Evolutionary conservation across 2,888 invertebrate genomes (phyloP), one percentile per base, ranked within the genome.

Genomic region (Aporophyla lueneburgensis): DNA sequence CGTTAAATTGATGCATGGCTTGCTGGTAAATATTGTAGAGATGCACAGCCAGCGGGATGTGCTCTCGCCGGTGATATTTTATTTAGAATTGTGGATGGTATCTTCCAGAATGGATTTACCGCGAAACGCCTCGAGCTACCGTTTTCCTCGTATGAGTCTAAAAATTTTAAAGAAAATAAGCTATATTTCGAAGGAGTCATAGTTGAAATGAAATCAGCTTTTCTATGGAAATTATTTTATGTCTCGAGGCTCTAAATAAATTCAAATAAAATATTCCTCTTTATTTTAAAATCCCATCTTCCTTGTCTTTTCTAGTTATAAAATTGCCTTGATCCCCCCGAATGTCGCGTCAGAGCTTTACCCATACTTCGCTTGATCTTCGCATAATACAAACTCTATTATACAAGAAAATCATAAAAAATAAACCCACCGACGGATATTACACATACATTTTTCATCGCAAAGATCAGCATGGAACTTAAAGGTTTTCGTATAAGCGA

Each of bases 51-150:
- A 70, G 73, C 74, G 77, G 43, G 68, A 63, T 80, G 66, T 69
- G 72, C 86, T 87, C 76, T 78, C 71, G 56, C 70, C 81, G 82
- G 81, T 86, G 85, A 89, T 92, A 90, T 91, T 91, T 91, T 91
- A 92, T 92, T 92, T 91, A 92, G 84, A 87, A 85, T 78, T 77
- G 84, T 81, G 80, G 80, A 82, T 79, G 84, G 81, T 82, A 84
- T 74, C 81, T 81, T 68, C 65, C 71, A 79, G 83, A 85, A 86
- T 81, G 89, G 80, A 84, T 88, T 85, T 84, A 81, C 80, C 83
- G 82, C 80, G 82, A 74, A 89, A 82, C 81, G 87, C 89, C 84
- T 54, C 75, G 67, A 73, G 88, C 84, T 79, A 77, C 78, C 74
- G 76, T 62, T 71, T 77, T 69, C 72, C 71, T 73, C 83, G 86